Evolutionary conservation across 2,888 invertebrate species (phyloP).

Genomic region (Oscheius sp.): DNA sequence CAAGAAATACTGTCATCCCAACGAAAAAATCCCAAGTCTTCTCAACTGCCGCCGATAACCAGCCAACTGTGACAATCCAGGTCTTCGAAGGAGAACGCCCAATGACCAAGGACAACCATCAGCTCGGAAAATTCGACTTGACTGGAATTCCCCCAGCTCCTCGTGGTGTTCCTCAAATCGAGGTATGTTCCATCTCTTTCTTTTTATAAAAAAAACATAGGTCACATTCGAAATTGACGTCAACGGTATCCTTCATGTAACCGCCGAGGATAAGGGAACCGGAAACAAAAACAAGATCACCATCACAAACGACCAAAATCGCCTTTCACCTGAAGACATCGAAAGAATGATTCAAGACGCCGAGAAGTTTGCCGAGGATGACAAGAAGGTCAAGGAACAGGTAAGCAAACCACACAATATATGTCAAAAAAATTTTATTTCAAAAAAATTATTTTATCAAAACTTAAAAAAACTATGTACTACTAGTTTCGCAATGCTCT

Average conservation of each 20-base stretch:
- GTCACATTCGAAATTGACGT: constrained; percentile 75
- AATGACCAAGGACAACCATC: constrained; percentile 99
- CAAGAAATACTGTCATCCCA: constrained; percentile 96
- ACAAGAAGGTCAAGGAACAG: constrained; percentile 81
- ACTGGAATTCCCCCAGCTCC: constrained; percentile 74
- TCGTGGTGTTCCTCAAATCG: constrained; percentile 72
- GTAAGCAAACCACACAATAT: constrained; percentile 8
- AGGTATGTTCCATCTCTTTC: constrained; percentile 61
- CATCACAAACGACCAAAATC: constrained; percentile 86
- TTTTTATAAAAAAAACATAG: no score
- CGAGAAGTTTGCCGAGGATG: constrained; percentile 97
- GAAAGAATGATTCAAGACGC: constrained; percentile 99
- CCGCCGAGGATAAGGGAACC: constrained; percentile 98
- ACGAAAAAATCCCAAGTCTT: constrained; percentile 99
- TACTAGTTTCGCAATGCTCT: no score
- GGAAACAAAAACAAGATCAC: constrained; percentile 98
- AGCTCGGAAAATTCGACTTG: constrained; percentile 93
- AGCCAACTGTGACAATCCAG: constrained; percentile 93
- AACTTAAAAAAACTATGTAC: no score
- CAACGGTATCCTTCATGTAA: constrained; percentile 77
- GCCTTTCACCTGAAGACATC: constrained; percentile 95
- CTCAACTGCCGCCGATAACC: constrained; percentile 98
- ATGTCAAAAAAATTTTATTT: not conserved
- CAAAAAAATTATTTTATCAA: not conserved
- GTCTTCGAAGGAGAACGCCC: constrained; percentile 98